Evolutionary conservation across 2,888 invertebrate genomes (phyloP), one percentile per base, ranked within the genome.

Genomic region (Craniophora ligustri): DNA sequence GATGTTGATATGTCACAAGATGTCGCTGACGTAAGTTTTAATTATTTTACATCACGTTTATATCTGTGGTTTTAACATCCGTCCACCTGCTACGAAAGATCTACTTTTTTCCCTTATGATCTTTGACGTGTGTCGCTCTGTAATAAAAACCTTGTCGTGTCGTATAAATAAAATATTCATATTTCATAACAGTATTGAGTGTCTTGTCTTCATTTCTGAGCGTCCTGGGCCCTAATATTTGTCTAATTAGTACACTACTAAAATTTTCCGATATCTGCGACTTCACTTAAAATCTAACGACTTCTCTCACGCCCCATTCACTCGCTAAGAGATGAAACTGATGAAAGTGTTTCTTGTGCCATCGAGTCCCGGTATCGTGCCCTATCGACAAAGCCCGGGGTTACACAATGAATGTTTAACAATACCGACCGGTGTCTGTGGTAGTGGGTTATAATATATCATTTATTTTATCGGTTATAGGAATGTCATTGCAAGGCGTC

Each of bases 371-470:
- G 57, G 42, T 41, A 67, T 62, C 69, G 63, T 78, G 72, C 71
- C 71, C 72, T 81, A 78, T 78, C 76, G 68, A 58, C 35, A 57
- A 45, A 67, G 58, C 41, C 44, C 40, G 10, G 18, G 42, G 56
- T 57, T 73, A 69, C 61, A 65, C 62, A 58, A 55, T 56, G 50
- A 67, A 53, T 28, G 41, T 42, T 36, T 58, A 58, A 81, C 78
- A 78, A 78, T 78, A 62, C 50, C 34, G 42, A 30, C 54, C 51
- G 21, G 42, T 44, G 32, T 48, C 63, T 54, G 58, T 47, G 48
- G 14, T 56, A 46, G 31, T 14, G 21, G 15, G 41, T 49, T 58
- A 64, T 54, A 51, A 55, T 46, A 36, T 57, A 62, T 56, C 47
- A 49, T 59, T 40, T 1, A n/a, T n/a, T n/a, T n/a, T 44, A 55